phyloP scores from a whole-genome alignment of 2,113 vertebrate genomes.

The Spheniscus mendiculus region DNA sequence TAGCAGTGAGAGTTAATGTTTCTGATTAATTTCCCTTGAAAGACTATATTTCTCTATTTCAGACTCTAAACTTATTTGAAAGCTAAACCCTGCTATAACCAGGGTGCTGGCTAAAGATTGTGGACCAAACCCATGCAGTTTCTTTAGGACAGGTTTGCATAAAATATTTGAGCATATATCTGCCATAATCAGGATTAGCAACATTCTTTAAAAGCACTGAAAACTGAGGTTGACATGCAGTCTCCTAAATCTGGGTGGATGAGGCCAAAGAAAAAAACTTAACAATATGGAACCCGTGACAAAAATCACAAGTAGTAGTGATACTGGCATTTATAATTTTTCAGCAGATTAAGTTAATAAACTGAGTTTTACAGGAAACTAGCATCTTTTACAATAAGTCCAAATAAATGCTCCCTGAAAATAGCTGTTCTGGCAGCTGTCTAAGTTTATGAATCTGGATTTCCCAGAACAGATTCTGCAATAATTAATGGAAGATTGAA shows the following conservation, averaged over 20 bases:
- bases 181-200: not conserved
- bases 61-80: not conserved
- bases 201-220: not conserved
- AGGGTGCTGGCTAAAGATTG: not conserved
- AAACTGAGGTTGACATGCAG: not conserved
- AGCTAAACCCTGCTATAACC: not conserved
- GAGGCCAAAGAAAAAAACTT: not conserved
- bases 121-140: not conserved
- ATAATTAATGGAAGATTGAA: not conserved
- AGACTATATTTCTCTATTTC: not conserved
- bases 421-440: not conserved
- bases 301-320: not conserved
- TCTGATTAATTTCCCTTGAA: not conserved
- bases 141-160: not conserved
- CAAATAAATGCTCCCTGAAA: not conserved
- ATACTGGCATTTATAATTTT: not conserved
- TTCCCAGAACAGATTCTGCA: not conserved
- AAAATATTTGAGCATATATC: not conserved
- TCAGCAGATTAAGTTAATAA: not conserved
- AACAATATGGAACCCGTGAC: not conserved
- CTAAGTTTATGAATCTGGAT: not conserved
- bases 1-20: not conserved
- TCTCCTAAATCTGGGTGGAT: too few relatives aligned
- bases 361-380: not conserved
- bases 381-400: not conserved